Evolutionary conservation across 2,113 vertebrate species (phyloP), one percentile per base, ranked within the genome.

Genomic region (Pitta sordida): DNA sequence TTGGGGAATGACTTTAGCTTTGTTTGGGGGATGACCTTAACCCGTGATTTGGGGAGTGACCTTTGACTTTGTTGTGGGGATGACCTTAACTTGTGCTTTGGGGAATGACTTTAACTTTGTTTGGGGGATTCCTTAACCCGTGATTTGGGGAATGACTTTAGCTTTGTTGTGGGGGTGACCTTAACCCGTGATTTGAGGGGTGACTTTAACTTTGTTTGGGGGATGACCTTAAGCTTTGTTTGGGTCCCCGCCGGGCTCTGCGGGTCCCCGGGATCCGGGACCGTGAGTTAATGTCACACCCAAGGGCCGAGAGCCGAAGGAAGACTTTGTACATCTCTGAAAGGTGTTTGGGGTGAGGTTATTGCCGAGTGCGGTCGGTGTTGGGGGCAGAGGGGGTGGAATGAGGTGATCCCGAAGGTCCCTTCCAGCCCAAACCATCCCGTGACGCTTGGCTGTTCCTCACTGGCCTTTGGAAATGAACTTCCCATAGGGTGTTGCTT

Each of bases 241-340:
- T 11, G 9, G 64, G 44, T 68, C 3, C 36, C 13, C 46, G 34
- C 41, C 9, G 3, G 18, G 22, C 39, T 36, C 43, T 27, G 36
- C 58, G 2, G 63, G 1, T n/a, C 2, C 23, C 9, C 24, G 6
- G 43, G 26, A 4, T 8, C 14, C 7, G 19, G 27, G 3, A 53
- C 41, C 62, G 70, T 13, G 26, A 5, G 13, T 3, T 24, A 10
- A 3, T 6, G 26, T 32, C 24, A 0, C 48, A 39, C 24, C 56
- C 15, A 2, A 20, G 52, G 73, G 67, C 30, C 9, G 3, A 1
- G 60, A 59, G 44, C 27, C 29, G 3, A 27, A 62, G 37, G 70
- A 46, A 56, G 29, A 30, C 34, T 78, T 64, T 3, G 32, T 52
- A 19, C 37, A n/a, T n/a, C 10, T 21, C 18, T 12, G 67, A 6